phyloP scores from a whole-genome alignment of 1,140 invertebrate species.

The Orius insidiosus region DNA sequence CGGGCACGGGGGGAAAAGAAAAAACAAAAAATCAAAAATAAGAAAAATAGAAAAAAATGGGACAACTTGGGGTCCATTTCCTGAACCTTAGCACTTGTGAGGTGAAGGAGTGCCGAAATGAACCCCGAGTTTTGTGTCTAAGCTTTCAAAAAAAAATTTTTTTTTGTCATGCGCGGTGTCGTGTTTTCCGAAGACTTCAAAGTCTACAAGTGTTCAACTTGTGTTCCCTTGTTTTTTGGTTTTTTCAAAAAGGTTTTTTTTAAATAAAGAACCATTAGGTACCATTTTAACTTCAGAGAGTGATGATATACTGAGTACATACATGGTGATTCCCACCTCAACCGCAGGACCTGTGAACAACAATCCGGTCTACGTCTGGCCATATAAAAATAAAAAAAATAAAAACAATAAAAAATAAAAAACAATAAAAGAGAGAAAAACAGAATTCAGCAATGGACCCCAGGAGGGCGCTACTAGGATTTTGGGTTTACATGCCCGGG shows the following conservation, averaged over 20 bases:
- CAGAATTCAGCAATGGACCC: constrained; percentile 10
- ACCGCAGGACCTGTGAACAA: constrained; percentile 81
- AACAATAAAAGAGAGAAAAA: constrained; percentile 3
- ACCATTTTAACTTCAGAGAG: constrained; percentile 97
- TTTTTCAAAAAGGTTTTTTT: constrained; percentile 3
- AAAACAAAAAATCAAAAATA: not conserved
- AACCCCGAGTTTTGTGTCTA: constrained; percentile 16
- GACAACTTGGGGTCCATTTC: constrained; percentile 18
- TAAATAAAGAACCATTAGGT: constrained; percentile 25
- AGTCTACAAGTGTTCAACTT: too few species aligned
- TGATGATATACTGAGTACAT: constrained; percentile 94
- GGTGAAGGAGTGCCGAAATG: constrained; percentile 5
- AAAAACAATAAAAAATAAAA: constrained; percentile 3
- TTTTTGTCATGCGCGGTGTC: too few species aligned
- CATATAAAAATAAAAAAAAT: not conserved
- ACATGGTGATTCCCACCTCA: constrained; percentile 93
- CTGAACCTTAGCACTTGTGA: constrained; percentile 12
- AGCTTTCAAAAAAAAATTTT: not conserved
- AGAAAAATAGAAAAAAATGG: not conserved
- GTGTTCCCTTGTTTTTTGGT: too few species aligned
- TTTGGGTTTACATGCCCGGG: constrained; percentile 4
- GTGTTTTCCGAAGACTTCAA: too few species aligned
- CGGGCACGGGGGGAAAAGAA: not conserved
- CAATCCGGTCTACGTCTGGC: not conserved
- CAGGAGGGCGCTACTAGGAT: constrained; percentile 3